Evolutionary conservation across 2,888 invertebrate species (phyloP).

Genomic region (Leptinotarsa peninsularis): DNA sequence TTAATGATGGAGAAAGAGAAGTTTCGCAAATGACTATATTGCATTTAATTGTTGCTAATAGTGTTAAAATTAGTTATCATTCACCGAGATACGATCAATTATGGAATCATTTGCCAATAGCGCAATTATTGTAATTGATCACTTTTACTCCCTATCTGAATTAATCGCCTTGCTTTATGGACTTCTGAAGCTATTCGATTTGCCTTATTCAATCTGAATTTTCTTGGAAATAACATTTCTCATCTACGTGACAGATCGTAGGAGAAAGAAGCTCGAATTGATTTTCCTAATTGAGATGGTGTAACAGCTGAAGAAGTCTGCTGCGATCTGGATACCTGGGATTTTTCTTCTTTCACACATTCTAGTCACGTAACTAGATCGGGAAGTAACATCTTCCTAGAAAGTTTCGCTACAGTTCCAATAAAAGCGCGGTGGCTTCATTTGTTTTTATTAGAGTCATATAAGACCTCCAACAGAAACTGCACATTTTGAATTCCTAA

Average conservation of each 20-base stretch:
- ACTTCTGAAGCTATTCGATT: constrained; percentile 34
- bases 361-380: background rate
- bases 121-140: constrained; percentile 50
- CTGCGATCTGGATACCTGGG: background rate
- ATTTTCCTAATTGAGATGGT: constrained; percentile 37
- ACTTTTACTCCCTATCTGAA: constrained; percentile 50
- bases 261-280: constrained; percentile 37
- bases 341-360: background rate
- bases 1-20: constrained; percentile 43
- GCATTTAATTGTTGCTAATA: constrained; percentile 44
- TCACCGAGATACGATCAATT: constrained; percentile 43
- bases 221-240: constrained; percentile 33
- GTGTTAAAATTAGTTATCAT: constrained; percentile 47
- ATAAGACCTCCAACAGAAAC: too few species aligned
- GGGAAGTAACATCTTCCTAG: background rate
- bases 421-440: background rate
- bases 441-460: background rate
- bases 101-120: constrained; percentile 46
- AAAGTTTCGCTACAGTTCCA: background rate
- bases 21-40: constrained; percentile 47
- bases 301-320: constrained; percentile 2
- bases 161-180: constrained; percentile 43
- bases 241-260: constrained; percentile 38
- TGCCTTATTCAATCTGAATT: constrained; percentile 42
- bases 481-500: too few species aligned